phyloP scores from a whole-genome alignment of 2,113 vertebrate genomes.

The Potamarius usumacintae region DNA sequence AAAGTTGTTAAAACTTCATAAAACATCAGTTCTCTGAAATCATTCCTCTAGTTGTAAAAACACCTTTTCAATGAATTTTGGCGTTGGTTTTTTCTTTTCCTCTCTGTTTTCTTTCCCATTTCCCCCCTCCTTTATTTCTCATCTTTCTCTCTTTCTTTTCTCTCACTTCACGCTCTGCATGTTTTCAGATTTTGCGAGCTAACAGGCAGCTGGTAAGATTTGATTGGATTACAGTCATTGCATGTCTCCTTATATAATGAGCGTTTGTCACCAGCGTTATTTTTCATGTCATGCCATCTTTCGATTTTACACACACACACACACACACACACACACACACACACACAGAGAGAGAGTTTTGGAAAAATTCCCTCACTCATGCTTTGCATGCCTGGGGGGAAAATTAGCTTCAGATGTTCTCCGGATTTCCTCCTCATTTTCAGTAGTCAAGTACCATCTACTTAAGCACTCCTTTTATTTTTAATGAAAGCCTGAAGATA shows the following conservation, averaged over 20 bases:
- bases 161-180: slow-evolving; percentile 80
- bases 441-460: neutral
- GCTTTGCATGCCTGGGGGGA: slow-evolving; percentile 25
- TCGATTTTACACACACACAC: slow-evolving; percentile 2
- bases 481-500: slow-evolving; percentile 2
- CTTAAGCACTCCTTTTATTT: slow-evolving; percentile 15
- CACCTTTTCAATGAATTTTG: neutral
- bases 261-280: slow-evolving; percentile 17
- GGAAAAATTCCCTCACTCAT: neutral
- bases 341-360: neutral
- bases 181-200: slow-evolving; percentile 89
- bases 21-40: neutral
- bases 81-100: slow-evolving; percentile 6
- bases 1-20: neutral
- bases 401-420: slow-evolving; percentile 12
- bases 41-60: neutral
- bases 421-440: slow-evolving; percentile 24
- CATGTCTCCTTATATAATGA: slow-evolving; percentile 57
- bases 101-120: slow-evolving; percentile 25
- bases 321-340: neutral
- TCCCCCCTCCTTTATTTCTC: slow-evolving; percentile 62
- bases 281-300: slow-evolving; percentile 35
- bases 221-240: slow-evolving; percentile 65
- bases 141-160: slow-evolving; percentile 68
- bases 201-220: slow-evolving; percentile 93